phyloP scores from a whole-genome alignment of 2,113 vertebrate species.

The Peucedramus taeniatus region DNA sequence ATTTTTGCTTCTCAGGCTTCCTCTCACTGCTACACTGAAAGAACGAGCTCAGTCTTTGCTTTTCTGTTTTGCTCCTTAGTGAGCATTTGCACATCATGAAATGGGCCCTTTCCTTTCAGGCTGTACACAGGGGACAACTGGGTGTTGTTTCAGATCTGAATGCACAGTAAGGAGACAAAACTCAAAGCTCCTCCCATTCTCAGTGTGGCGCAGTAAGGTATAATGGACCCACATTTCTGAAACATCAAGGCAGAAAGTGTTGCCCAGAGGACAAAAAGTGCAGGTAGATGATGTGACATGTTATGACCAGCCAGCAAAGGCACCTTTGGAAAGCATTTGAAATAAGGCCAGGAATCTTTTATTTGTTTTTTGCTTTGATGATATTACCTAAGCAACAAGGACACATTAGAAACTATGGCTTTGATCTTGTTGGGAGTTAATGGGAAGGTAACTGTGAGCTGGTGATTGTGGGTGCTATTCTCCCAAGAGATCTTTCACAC shows the following conservation, averaged over 20 bases:
- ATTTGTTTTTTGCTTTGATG: not conserved
- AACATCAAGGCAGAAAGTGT: not conserved
- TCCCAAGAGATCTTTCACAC: not conserved
- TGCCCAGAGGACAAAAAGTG: not conserved
- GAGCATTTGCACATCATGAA: not conserved
- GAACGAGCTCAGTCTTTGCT: not conserved
- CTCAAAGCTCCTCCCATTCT: not conserved
- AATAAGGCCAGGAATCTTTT: not conserved
- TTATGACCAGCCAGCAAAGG: not conserved
- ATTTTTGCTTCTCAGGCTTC: not conserved
- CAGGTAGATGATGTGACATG: rapidly evolving
- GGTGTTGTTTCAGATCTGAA: not conserved
- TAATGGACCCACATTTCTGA: not conserved
- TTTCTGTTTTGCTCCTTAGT: not conserved
- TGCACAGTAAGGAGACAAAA: not conserved
- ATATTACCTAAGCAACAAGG: not conserved
- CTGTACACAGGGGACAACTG: rapidly evolving
- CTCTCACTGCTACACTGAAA: not conserved
- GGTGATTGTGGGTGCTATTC: not conserved
- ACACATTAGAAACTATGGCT: rapidly evolving
- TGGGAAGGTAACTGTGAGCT: not conserved
- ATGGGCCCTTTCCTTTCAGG: not conserved
- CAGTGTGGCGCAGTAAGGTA: not conserved
- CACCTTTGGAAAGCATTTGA: not conserved
- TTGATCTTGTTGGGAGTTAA: not conserved